Conservation (phyloP, 2,113 vertebrate species). For the Aspiorhynchus laticeps region DNA sequence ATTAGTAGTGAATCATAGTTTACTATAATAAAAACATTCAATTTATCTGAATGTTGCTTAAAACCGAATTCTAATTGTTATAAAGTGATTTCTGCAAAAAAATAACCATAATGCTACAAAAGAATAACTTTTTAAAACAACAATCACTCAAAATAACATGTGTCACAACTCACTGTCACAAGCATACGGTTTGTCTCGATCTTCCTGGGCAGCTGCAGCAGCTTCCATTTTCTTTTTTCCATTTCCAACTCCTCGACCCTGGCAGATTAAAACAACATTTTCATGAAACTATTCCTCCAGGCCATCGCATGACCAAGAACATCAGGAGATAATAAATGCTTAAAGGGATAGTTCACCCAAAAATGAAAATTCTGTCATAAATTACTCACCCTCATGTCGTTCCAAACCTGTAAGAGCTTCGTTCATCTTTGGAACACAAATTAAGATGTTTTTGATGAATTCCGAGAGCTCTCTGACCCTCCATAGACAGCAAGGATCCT, state of each 20-base stretch:
- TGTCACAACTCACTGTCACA: slow-evolving; percentile 91
- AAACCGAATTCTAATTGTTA: neutral
- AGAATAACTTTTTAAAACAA: neutral
- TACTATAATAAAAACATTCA: neutral
- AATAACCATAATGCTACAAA: neutral
- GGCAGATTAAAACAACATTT: neutral
- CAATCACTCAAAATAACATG: slow-evolving; percentile 10
- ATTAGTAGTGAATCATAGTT: neutral
- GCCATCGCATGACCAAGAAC: neutral
- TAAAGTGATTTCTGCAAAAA: neutral
- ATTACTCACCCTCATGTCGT: too few species aligned
- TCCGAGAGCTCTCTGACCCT: too few species aligned
- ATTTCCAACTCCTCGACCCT: slow-evolving; percentile 91
- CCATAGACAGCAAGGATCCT: too few species aligned
- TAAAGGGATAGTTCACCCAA: too few species aligned
- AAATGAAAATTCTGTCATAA: too few species aligned
- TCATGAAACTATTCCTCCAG: neutral
- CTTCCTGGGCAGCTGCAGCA: slow-evolving; percentile 84
- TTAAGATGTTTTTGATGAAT: too few species aligned
- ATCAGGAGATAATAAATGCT: neutral
- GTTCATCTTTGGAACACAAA: too few species aligned
- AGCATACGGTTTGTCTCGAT: slow-evolving; percentile 94
- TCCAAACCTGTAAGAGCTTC: too few species aligned
- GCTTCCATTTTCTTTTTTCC: slow-evolving; percentile 93
- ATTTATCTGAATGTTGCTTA: neutral